phyloP scores from a whole-genome alignment of 2,888 invertebrate genomes.

The Brenthis daphne region DNA sequence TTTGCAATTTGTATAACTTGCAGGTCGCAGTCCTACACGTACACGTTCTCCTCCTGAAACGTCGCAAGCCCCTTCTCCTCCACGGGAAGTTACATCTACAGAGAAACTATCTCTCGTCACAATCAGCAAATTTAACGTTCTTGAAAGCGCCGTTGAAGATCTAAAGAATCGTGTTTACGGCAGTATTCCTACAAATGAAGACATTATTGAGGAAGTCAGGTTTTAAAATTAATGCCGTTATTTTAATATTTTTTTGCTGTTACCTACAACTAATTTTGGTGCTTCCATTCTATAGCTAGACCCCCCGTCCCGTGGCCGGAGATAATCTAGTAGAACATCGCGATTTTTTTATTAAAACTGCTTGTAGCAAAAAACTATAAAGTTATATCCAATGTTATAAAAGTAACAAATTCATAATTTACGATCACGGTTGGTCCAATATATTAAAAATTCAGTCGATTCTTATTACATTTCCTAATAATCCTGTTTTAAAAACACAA shows the following conservation, averaged over 20 bases:
- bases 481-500: too few species aligned
- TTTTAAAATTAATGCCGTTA: constrained; percentile 32
- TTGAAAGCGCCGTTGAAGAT: constrained; percentile 64
- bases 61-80: constrained; percentile 20
- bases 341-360: too few species aligned
- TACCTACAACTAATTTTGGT: too few species aligned
- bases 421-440: too few species aligned
- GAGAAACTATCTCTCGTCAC: constrained; percentile 73
- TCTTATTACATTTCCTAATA: too few species aligned
- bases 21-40: constrained; percentile 34
- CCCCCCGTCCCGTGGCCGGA: too few species aligned
- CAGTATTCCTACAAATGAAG: constrained; percentile 68
- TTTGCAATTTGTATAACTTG: neutral
- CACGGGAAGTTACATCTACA: constrained; percentile 37
- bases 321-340: too few species aligned
- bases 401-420: too few species aligned
- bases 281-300: too few species aligned
- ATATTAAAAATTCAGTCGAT: too few species aligned
- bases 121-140: constrained; percentile 67
- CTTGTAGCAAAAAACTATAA: too few species aligned
- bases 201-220: constrained; percentile 72
- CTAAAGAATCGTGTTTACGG: constrained; percentile 68
- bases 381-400: too few species aligned
- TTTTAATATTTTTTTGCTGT: neutral
- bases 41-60: constrained; percentile 33